Evolutionary conservation across 2,113 vertebrate species (phyloP).

Genomic region (Rhynchomys soricoides): DNA sequence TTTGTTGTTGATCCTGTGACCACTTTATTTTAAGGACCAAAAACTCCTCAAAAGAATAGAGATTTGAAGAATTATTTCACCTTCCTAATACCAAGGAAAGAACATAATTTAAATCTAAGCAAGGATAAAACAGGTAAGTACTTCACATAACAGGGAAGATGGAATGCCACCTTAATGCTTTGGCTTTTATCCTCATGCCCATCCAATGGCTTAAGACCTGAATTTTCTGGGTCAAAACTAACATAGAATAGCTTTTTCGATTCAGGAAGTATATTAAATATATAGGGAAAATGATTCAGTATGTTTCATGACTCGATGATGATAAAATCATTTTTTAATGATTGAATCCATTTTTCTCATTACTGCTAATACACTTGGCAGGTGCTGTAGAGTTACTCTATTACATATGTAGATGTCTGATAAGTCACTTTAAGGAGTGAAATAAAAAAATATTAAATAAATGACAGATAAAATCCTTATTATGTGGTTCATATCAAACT

Average conservation of each 20-base stretch:
- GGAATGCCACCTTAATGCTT: not conserved
- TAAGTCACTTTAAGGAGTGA: not conserved
- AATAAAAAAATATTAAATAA: not conserved
- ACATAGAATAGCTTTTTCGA: not conserved
- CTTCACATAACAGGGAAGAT: not conserved
- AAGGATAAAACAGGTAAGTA: not conserved
- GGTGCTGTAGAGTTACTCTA: not conserved
- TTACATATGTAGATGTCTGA: not conserved
- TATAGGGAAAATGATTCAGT: not conserved
- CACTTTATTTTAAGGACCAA: conserved; percentile 1
- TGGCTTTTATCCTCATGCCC: not conserved
- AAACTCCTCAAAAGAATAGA: not conserved
- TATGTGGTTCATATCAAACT: not conserved
- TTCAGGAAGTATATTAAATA: not conserved
- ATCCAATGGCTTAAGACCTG: not conserved
- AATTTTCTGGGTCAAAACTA: not conserved
- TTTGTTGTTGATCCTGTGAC: not conserved
- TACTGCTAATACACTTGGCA: not conserved
- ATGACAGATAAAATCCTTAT: not conserved
- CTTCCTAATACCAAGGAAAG: not conserved
- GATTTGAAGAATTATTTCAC: not conserved
- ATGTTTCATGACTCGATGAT: not conserved
- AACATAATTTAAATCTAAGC: not conserved
- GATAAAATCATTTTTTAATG: conserved; percentile 28
- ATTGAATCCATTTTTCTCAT: not conserved